These are phyloP conservation scores for Ataeniobius toweri DNA, from an alignment of 2,797 vertebrate species.

Conservation along the genomic window DNA sequence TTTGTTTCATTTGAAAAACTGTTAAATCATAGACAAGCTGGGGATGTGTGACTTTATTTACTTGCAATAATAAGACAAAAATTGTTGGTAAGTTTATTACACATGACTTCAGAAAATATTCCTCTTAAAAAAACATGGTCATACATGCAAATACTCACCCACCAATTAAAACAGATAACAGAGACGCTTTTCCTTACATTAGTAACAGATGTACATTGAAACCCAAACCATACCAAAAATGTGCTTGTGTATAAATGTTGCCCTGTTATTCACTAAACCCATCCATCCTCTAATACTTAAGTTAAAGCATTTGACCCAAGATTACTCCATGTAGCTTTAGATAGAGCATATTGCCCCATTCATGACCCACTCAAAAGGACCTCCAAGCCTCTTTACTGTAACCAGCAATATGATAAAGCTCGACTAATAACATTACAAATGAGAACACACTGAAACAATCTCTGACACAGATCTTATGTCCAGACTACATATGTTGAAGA, in stretches of 20 bases:
- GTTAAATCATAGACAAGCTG: background rate
- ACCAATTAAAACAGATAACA: background rate
- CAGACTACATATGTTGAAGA: conserved; percentile 77
- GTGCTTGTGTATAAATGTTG: conserved; percentile 40
- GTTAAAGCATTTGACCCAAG: conserved; percentile 65
- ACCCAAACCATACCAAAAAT: conserved; percentile 62
- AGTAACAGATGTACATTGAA: conserved; percentile 53
- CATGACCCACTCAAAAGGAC: conserved; percentile 27
- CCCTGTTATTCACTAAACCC: conserved; percentile 51
- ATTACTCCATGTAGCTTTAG: conserved; percentile 45
- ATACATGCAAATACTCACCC: conserved; percentile 22
- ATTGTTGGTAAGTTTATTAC: conserved; percentile 60
- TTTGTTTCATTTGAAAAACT: background rate
- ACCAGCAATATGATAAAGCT: conserved; percentile 62
- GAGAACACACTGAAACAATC: conserved; percentile 69
- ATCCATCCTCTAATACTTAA: conserved; percentile 51
- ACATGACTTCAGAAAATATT: conserved; percentile 56
- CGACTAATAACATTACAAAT: conserved; percentile 73
- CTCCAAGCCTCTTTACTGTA: conserved; percentile 64
- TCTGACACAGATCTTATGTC: conserved; percentile 65
- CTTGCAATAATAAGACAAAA: conserved; percentile 41
- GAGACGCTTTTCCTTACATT: conserved; percentile 30
- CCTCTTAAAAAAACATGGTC: conserved; percentile 33
- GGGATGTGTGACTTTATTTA: conserved; percentile 27
- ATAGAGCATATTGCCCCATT: conserved; percentile 24